Percentiles rank a stretch among this genome's conserved stretches.
phyloP scores from a whole-genome alignment of 2,797 vertebrate species.

The Acrossocheilus wenchowensis region DNA sequence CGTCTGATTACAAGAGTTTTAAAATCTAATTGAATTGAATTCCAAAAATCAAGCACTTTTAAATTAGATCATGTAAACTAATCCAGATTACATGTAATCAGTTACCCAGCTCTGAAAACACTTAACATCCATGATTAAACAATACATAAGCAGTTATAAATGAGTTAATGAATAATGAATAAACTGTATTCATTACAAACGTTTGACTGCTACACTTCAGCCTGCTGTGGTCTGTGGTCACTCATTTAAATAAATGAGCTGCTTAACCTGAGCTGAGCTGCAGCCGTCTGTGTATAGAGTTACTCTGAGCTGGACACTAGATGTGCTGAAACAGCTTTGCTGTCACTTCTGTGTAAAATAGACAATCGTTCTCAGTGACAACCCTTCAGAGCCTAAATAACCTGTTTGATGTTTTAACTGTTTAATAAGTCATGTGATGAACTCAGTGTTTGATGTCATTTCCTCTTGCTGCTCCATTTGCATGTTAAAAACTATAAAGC shows the following conservation, averaged over 20 bases:
- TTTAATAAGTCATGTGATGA: not conserved
- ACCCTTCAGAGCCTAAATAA: not conserved
- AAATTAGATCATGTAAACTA: too few relatives aligned
- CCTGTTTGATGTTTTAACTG: not conserved
- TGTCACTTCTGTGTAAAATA: not conserved
- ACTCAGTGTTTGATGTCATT: not conserved
- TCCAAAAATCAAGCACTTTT: too few relatives aligned
- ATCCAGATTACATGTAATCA: too few relatives aligned
- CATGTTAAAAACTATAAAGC: too few relatives aligned
- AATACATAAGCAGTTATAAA: too few relatives aligned
- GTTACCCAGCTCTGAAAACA: too few relatives aligned
- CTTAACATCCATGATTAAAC: too few relatives aligned
- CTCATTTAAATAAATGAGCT: not conserved
- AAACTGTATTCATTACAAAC: not conserved
- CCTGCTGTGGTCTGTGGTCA: not conserved
- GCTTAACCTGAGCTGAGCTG: not conserved
- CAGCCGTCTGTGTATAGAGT: not conserved
- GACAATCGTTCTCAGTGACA: not conserved
- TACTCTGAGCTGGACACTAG: not conserved
- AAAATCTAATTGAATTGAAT: too few relatives aligned
- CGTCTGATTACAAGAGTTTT: too few relatives aligned
- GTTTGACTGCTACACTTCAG: not conserved
- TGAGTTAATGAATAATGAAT: too few relatives aligned
- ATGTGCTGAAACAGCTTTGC: not conserved
- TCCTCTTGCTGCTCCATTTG: not conserved